A percentile compares a stretch with the other conserved stretches of the same genome.
phyloP scores from a whole-genome alignment of 2,888 invertebrate genomes.

The Cheilosia urbana region DNA sequence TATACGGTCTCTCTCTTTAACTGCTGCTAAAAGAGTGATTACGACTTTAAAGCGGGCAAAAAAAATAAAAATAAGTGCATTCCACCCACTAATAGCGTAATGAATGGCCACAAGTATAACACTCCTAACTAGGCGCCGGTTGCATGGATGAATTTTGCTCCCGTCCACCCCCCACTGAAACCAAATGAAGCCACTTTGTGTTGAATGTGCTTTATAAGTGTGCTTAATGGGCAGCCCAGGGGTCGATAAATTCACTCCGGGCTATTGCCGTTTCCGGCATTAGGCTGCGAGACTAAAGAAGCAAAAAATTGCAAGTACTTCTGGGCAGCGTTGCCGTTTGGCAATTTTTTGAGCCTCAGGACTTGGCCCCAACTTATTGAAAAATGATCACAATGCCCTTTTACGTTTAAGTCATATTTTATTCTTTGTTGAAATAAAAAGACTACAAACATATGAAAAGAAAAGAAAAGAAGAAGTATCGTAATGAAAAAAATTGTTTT shows the following conservation, averaged over 20 bases:
- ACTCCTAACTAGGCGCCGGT: conserved; percentile 4
- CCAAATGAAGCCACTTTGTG: conserved; percentile 7
- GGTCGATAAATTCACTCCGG: conserved; percentile 7
- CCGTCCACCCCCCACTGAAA: background rate
- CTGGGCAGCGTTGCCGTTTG: no score
- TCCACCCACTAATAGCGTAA: background rate
- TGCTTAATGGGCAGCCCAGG: conserved; percentile 6
- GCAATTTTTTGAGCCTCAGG: no score
- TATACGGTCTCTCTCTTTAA: conserved; percentile 6
- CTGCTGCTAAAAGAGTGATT: conserved; percentile 14
- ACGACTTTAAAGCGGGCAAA: background rate
- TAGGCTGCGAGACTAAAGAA: background rate
- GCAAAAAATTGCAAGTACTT: no score
- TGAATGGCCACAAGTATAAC: conserved; percentile 1
- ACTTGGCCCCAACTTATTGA: no score
- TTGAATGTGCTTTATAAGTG: background rate
- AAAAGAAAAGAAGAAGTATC: no score
- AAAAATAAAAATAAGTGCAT: conserved; percentile 4
- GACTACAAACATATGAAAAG: no score
- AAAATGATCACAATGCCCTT: no score
- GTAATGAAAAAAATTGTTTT: no score
- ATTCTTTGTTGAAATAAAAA: no score
- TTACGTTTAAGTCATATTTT: no score
- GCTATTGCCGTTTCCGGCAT: background rate
- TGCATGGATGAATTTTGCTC: background rate